Evolutionary conservation across 2,113 vertebrate genomes (phyloP), one percentile per base, ranked within the genome.

Genomic region (Pangasianodon hypophthalmus): DNA sequence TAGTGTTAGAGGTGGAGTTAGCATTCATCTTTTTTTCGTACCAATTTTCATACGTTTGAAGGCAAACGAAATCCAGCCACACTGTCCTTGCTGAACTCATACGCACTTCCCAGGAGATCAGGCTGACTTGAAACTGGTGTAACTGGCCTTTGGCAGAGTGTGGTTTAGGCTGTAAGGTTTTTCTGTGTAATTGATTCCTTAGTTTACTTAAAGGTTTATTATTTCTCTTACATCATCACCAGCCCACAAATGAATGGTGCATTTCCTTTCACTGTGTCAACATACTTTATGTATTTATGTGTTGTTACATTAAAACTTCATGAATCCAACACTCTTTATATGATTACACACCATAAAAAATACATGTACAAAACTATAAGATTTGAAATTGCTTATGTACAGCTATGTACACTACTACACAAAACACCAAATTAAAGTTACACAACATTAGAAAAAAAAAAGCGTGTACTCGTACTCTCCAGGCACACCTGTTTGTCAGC

Each of bases 361-460:
- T 96, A 96, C 96, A 96, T 96, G 95, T 96, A 96, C 95, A 96
- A 96, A 96, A 96, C 96, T 96, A 96, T 96, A 96, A 95, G 95
- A 96, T 96, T 96, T 96, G 92, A 93, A 96, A 96, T 96, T 94
- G 95, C 94, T 94, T 96, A 96, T 96, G 94, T 96, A 96, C 96
- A 96, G 90, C 94, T 96, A 69, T 86, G 16, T 86, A 86, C 84
- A 86, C 67, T 54, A 96, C 91, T 95, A 96, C 96, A 96, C 90
- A 95, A 95, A 95, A 94, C 94, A 92, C 92, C 91, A 94, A 95
- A 89, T 88, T 91, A 94, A 93, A 88, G 79, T 93, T 91, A 95
- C 84, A 91, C 87, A 91, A 90, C 90, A 90, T 93, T 91, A 85
- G 87, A 58, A 71, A 79, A 90, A 91, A 91, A 91, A 52, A 90